Evolutionary conservation across 2,888 invertebrate species (phyloP).

Genomic region (Cephus nigrinus): DNA sequence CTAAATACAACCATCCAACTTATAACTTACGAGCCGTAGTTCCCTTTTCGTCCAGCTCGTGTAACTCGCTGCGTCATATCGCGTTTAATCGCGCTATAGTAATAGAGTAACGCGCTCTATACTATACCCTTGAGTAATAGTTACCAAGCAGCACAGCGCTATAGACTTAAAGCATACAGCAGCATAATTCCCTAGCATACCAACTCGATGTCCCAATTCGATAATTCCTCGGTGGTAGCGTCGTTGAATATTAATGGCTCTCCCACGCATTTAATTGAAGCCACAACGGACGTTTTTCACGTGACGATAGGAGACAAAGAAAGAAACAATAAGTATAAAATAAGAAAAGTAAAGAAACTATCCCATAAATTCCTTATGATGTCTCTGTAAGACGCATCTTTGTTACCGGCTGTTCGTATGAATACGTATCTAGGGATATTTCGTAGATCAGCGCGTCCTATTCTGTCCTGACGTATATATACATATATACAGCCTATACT

Average conservation of each 20-base stretch:
- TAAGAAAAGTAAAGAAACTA: neutral
- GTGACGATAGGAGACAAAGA: neutral
- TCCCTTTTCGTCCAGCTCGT: neutral
- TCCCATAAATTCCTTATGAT: neutral
- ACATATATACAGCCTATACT: neutral
- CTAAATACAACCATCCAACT: neutral
- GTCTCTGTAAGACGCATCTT: neutral
- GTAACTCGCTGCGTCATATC: neutral
- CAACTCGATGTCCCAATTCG: neutral
- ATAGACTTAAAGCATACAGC: neutral
- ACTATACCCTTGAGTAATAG: neutral
- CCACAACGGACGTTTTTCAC: neutral
- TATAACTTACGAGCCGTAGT: neutral
- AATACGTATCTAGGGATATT: neutral
- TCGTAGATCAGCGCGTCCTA: neutral
- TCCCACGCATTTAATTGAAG: neutral
- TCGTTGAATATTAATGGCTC: neutral
- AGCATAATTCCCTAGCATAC: conserved; percentile 1
- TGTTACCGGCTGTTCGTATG: neutral
- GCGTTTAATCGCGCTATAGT: conserved; percentile 12
- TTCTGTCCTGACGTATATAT: neutral
- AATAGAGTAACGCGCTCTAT: neutral
- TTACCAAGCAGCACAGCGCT: neutral
- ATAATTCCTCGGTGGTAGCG: neutral
- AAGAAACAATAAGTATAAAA: neutral